Evolutionary conservation across 2,797 vertebrate species (phyloP), one percentile per base, ranked within the genome.

Genomic region (Sebastes oblongus): DNA sequence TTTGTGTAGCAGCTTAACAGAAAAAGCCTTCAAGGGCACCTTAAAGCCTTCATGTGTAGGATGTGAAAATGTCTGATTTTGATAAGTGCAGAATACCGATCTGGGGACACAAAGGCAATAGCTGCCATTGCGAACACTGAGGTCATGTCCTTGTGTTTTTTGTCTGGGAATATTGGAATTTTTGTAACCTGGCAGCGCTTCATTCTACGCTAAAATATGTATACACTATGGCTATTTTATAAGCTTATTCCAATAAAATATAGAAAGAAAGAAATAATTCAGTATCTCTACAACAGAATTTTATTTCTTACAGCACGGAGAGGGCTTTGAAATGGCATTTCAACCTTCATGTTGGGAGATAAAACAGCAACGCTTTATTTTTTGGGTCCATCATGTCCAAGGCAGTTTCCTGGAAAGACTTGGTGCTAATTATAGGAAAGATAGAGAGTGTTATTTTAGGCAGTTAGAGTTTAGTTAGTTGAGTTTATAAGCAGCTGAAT

Each of bases 11-110:
- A 50, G 50, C 77, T 82, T 72, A 54, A 73, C 36, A 67, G 24
- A 79, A 55, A 82, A 20, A 65, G 16, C 20, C 52, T 73, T 68
- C 50, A 58, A 78, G 50, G 71, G 34, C 20, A 73, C 3, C 30
- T 74, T 30, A 78, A 80, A 81, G 34, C 20, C 10, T 12, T 60
- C 25, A 24, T 75, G 27, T 65, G 52, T 64, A 16, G 61, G 55
- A 82, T 75, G 64, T 69, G 6, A 77, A 85, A 32, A 66, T 55
- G 36, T 82, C 36, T 79, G 24, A 75, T 82, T 65, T 59, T 66
- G 8, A 32, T 42, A 54, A 20, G n/a, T 56, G 25, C 30, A 27
- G 2, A 80, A 67, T 58, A 39, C 20, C 0, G 2, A 46, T 62
- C 14, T 42, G 42, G 3, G 6, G 11, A 24, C 8, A 32, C 1